Evolutionary conservation across 2,888 invertebrate genomes (phyloP), one percentile per base, ranked within the genome.

Genomic region (Cheilosia urbana): DNA sequence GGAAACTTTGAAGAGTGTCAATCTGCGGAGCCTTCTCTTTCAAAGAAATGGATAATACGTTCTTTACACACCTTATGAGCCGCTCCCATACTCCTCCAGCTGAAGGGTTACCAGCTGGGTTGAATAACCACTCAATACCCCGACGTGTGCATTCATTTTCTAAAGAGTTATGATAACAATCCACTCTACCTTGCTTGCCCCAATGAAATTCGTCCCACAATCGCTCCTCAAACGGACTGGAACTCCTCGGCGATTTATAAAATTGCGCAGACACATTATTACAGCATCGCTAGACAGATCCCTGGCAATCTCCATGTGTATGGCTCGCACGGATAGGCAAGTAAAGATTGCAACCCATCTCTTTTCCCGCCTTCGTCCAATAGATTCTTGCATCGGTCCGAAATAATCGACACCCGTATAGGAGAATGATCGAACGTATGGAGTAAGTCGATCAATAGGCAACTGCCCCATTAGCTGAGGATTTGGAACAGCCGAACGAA

Each of bases 381-480:
- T 81, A 15, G 65, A 58, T 2, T 87, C 58, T 4, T 75, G 19
- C 15, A 80, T 9, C 5, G 88, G 87, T 4, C 88, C 88, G 24
- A 87, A 88, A 49, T 81, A 88, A 58, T 88, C 89, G 2, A 88
- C 24, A 0, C 88, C 88, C 9, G 87, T 87, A 47, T 88, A 88
- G 2, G 81, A 73, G 34, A 88, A 88, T 6, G 87, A 82, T 4
- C 76, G 40, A 24, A 77, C 76, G 21, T 15, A 87, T 19, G 88
- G 83, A 9, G 76, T 81, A 7, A 87, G 17, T 6, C 87, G 75
- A 30, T 87, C 88, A 6, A 58, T 5, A 1, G 87, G 85, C 11
- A 88, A 34, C 40, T 87, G 87, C 15, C 87, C 89, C 88, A 89
- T 88, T 13, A 81, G 37, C 1, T 88, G 89, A 3, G 55, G 42